These are phyloP conservation scores for Corythornis cristatus DNA, from an alignment of 2,113 vertebrate genomes.

Conservation along the genomic window DNA sequence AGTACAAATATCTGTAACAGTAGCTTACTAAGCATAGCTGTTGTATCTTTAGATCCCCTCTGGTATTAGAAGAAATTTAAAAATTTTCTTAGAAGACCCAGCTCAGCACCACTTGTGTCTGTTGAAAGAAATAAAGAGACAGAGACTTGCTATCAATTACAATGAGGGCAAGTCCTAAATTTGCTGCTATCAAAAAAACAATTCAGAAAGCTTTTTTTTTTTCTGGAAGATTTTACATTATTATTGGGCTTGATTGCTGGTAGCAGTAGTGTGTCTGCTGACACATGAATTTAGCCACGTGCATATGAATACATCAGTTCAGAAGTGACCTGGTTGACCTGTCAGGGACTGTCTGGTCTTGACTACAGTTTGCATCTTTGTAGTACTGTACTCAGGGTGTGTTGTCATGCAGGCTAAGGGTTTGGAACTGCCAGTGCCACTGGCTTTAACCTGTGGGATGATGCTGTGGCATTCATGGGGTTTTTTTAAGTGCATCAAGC, in stretches of 20 bases:
- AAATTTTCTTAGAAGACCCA: neutral
- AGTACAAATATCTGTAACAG: neutral
- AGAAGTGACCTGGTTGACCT: neutral
- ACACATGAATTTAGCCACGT: neutral
- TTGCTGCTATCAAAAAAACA: neutral
- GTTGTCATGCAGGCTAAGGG: neutral
- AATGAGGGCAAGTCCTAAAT: neutral
- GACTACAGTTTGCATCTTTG: neutral
- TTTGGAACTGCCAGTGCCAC: neutral
- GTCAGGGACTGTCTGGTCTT: neutral
- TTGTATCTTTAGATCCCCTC: neutral
- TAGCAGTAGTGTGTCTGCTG: neutral
- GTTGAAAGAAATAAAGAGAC: neutral
- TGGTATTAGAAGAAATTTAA: neutral
- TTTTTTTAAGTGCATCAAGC: neutral
- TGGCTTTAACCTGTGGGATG: neutral
- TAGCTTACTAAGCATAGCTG: neutral
- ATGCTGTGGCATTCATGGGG: neutral
- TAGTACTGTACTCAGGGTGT: neutral
- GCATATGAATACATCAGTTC: neutral
- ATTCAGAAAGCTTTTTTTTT: neutral
- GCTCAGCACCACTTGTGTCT: neutral
- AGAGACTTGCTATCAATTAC: accelerated
- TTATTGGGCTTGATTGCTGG: neutral
- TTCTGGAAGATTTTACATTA: neutral